These are phyloP conservation scores for Danio kyathit DNA, from an alignment of 2,797 vertebrate genomes.

Conservation along the genomic window DNA sequence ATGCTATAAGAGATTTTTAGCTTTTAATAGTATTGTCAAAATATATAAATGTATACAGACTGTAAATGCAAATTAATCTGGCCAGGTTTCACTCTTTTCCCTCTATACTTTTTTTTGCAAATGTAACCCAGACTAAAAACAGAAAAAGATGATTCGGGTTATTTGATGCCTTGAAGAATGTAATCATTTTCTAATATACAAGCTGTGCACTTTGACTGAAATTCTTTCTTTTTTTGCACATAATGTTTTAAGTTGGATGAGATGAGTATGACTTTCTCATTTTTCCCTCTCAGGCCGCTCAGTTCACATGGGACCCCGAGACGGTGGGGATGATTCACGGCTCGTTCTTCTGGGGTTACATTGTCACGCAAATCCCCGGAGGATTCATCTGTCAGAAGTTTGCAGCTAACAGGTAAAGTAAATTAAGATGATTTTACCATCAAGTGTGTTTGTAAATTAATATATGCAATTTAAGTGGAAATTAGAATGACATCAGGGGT, in stretches of 20 bases:
- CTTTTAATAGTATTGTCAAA: not conserved
- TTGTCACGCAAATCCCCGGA: slow-evolving; percentile 93
- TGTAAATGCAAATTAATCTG: not conserved
- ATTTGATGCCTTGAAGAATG: slow-evolving; percentile 10
- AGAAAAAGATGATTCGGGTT: slow-evolving; percentile 13
- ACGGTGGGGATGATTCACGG: slow-evolving; percentile 96
- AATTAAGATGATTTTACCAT: not conserved
- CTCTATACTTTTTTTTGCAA: not conserved
- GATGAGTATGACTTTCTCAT: not conserved
- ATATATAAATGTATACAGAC: not conserved
- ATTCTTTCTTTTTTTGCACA: not conserved
- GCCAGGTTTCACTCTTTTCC: not conserved
- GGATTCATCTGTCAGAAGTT: slow-evolving; percentile 92
- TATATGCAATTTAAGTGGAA: not conserved
- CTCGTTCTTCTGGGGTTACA: slow-evolving; percentile 96
- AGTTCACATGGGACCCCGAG: slow-evolving; percentile 94
- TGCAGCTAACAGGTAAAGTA: slow-evolving; percentile 86
- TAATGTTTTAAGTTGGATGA: not conserved
- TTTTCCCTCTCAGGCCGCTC: slow-evolving; percentile 80
- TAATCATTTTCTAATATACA: slow-evolving; percentile 1
- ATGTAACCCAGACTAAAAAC: not conserved
- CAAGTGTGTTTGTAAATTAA: not conserved
- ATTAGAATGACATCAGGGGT: not conserved
- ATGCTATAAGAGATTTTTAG: not conserved
- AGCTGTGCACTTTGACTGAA: slow-evolving; percentile 8